Conservation (phyloP, 2,113 vertebrate species). For the Hassar affinis region DNA sequence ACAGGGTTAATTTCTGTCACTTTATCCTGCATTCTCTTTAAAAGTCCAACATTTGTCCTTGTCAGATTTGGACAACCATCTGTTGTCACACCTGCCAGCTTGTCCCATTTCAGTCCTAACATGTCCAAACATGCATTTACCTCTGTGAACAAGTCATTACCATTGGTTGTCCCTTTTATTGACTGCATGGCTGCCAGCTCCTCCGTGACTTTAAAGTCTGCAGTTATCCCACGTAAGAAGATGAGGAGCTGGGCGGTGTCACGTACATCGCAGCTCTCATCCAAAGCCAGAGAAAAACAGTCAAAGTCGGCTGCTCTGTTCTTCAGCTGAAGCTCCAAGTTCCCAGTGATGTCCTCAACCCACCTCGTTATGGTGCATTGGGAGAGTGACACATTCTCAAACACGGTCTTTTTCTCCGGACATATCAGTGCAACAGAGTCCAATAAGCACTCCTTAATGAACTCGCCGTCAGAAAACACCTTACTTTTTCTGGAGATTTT, state of each 20-base stretch:
- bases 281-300: too few relatives aligned
- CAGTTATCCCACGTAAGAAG: slow-evolving; percentile 3
- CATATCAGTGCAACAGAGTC: slow-evolving; percentile 47
- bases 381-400: too few relatives aligned
- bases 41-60: slow-evolving; percentile 28
- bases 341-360: too few relatives aligned
- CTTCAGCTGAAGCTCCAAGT: too few relatives aligned
- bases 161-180: slow-evolving; percentile 28
- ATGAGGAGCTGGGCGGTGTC: neutral
- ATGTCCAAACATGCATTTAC: neutral
- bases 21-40: slow-evolving; percentile 28
- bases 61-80: slow-evolving; percentile 42
- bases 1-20: slow-evolving; percentile 6
- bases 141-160: slow-evolving; percentile 38
- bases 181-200: slow-evolving; percentile 41
- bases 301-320: too few relatives aligned
- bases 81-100: slow-evolving; percentile 26
- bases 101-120: slow-evolving; percentile 39
- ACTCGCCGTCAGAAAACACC: slow-evolving; percentile 45
- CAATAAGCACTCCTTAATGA: slow-evolving; percentile 41
- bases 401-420: neutral
- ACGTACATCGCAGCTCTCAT: too few relatives aligned
- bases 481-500: slow-evolving; percentile 52
- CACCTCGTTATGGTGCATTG: too few relatives aligned
- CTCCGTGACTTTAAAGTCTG: slow-evolving; percentile 38